Evolutionary conservation across 2,888 invertebrate species (phyloP), one percentile per base, ranked within the genome.

Genomic region (Alloscopus bannaensis): DNA sequence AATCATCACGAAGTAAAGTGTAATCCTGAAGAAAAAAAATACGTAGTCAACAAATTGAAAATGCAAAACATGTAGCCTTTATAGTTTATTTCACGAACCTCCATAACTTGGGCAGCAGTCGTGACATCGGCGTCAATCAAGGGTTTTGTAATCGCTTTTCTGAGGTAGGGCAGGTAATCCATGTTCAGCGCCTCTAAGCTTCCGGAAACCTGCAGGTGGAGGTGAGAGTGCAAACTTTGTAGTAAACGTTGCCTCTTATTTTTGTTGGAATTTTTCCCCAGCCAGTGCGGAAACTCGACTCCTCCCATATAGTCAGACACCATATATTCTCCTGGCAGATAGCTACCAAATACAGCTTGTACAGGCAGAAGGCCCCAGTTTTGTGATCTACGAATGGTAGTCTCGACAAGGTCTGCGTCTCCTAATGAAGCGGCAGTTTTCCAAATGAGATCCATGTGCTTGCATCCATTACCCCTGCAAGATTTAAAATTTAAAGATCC

Each of bases 231-330:
- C 65, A 98, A 90, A 88, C 97, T 96, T 88, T 94, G 94, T 13
- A 94, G 89, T 59, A 97, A 90, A 22, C 98, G 90, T 57, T 93
- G 92, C 87, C 94, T 92, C 89, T 98, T 99, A 83, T 89, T 92
- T 20, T 91, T 90, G 81, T 92, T 93, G 3, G 60, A 60, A 22
- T 52, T 52, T 89, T 96, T 96, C 0, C 99, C 99, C 69, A 99
- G 92, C 98, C 99, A 99, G 45, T 91, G 90, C 1, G 99, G 99
- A 89, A 99, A 99, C 87, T 94, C 93, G 22, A 97, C 94, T 90
- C 94, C 94, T 0, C 92, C 92, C 0, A 91, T 90, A 77, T 97
- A 88, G 87, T 93, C 91, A 0, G 99, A 99, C 28, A 93, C 91
- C 92, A 99, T 92, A 70, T 92, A 90, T 86, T 94, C 91, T 0